phyloP scores from a whole-genome alignment of 2,113 vertebrate species.

The Montifringilla adamsi region DNA sequence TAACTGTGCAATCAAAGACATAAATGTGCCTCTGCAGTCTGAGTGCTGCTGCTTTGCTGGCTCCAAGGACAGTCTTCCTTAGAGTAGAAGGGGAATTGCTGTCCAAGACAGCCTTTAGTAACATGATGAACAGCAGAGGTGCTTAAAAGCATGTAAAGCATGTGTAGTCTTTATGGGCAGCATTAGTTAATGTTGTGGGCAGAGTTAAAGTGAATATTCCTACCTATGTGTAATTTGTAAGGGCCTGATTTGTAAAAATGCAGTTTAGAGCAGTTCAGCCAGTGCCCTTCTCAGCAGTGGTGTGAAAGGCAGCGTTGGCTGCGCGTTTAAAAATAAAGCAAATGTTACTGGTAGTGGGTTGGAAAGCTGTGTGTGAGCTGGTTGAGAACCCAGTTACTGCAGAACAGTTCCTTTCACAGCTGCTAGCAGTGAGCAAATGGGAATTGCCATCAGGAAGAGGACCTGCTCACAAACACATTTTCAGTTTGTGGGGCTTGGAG shows the following conservation, averaged over 20 bases:
- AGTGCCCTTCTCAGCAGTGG: background rate
- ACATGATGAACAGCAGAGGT: background rate
- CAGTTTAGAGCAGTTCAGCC: background rate
- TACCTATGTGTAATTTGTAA: background rate
- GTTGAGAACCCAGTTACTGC: background rate
- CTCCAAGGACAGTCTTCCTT: background rate
- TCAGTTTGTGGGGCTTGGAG: background rate
- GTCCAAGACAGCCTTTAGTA: background rate
- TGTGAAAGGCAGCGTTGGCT: background rate
- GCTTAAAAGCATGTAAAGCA: background rate
- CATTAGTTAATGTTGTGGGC: background rate
- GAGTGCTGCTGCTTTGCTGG: background rate
- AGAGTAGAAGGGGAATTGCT: background rate
- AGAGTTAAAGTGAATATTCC: background rate
- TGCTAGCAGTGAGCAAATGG: background rate
- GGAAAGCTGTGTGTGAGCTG: background rate
- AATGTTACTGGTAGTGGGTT: background rate
- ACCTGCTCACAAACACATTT: background rate
- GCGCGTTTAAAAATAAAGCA: background rate
- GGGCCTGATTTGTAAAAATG: background rate
- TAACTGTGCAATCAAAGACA: background rate
- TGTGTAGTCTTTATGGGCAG: background rate
- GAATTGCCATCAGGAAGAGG: background rate
- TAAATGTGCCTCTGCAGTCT: background rate
- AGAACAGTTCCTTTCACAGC: background rate